phyloP scores from a whole-genome alignment of 2,797 vertebrate species.

The Cossypha heuglini region DNA sequence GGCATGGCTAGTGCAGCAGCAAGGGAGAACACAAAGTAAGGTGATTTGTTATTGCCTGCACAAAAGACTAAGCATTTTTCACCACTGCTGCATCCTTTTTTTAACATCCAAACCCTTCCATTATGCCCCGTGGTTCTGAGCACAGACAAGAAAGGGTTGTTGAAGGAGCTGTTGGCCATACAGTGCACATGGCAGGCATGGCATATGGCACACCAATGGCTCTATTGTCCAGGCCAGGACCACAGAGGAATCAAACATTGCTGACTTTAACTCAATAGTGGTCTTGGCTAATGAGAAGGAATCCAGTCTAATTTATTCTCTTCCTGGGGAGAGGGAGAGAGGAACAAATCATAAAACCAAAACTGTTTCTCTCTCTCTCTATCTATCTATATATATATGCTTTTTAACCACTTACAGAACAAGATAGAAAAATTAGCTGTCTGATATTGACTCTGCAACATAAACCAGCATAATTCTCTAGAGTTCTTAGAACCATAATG shows the following conservation, averaged over 20 bases:
- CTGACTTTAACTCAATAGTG: constrained; percentile 23
- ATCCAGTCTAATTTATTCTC: constrained; percentile 17
- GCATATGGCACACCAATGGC: constrained; percentile 22
- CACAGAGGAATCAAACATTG: neutral
- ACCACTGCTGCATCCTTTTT: neutral
- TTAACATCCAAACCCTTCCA: neutral
- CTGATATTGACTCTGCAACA: neutral
- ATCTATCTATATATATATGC: neutral
- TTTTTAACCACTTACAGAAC: neutral
- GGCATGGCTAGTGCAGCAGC: neutral
- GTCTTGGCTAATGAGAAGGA: constrained; percentile 25
- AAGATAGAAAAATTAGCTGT: neutral
- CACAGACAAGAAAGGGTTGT: neutral
- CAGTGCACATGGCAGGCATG: neutral
- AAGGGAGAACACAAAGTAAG: neutral
- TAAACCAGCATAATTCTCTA: neutral
- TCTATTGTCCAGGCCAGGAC: neutral
- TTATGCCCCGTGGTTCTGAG: neutral
- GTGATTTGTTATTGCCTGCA: constrained; percentile 14
- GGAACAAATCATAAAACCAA: neutral
- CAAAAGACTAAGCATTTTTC: neutral
- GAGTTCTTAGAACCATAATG: neutral
- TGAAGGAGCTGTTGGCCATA: neutral
- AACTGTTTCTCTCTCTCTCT: neutral
- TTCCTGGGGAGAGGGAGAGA: neutral